Base-by-base conservation (phyloP, 2,888 invertebrate genomes). In the Ephialtes manifestator region DNA sequence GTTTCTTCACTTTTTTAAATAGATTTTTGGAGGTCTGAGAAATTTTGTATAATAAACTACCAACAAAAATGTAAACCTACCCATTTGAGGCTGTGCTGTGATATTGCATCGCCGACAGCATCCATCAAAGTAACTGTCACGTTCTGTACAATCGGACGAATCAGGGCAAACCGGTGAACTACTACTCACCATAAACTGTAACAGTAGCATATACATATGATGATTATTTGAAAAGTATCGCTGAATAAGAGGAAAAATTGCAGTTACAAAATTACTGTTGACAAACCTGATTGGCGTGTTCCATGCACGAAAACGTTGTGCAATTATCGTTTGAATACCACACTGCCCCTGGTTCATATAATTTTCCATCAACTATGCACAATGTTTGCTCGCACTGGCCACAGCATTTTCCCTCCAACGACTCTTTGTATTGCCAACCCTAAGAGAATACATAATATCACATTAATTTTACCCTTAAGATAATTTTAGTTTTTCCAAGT, bases 81-180 rank as follows among this genome's bases (percentile, higher is more conserved):
- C 94, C n/a, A 70, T 82, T 86, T 95, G 94, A 4, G 95, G 89
- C 10, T 93, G 89, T 0, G 95, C 91, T 1, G 95, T 95, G 31
- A 95, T 90, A 85, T 95, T 95, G 92, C 97, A 97, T 67, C 95
- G 93, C 43, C 95, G 94, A 89, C 97, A 97, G 92, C 97, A 97
- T 70, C 96, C 96, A 35, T 96, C 96, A 15, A 94, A 93, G 89
- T 96, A 95, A 20, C 96, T 89, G 84, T 95, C 92, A 28, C 95
- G 94, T 0, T 95, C 93, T 0, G 95, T 94, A 90, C 97, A 97
- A 60, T 94, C 91, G 0, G 95, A 94, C 43, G 97, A 92, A 92
- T 96, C 95, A 0, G 97, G 96, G 90, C 97, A 97, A 0, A 95
- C 91, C 89, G 95, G 94, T 5, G 94, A 92, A 53, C 95, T 93